phyloP scores from a whole-genome alignment of 2,888 invertebrate species.

The Harpalus rubripes region DNA sequence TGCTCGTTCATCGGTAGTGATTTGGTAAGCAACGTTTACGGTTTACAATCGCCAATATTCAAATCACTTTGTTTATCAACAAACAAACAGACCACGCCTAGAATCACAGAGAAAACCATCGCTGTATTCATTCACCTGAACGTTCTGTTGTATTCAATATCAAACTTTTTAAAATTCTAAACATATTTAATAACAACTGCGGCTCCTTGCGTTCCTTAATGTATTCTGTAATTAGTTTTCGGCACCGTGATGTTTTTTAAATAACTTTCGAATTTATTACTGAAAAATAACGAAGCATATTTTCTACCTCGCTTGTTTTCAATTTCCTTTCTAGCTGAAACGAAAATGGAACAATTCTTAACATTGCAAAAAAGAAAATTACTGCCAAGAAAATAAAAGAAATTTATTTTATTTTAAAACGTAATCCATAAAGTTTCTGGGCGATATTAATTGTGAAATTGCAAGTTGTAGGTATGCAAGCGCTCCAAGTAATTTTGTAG shows the following conservation, averaged over 20 bases:
- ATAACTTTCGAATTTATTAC: conserved; percentile 58
- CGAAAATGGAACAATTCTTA: conserved; percentile 27
- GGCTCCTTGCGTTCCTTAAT: conserved; percentile 55
- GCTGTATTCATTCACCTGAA: conserved; percentile 29
- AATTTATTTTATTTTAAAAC: conserved; percentile 10
- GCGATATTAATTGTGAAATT: neutral
- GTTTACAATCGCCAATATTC: conserved; percentile 19
- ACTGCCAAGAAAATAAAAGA: neutral
- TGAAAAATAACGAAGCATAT: conserved; percentile 58
- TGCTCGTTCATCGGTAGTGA: conserved; percentile 38
- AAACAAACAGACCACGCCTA: conserved; percentile 13
- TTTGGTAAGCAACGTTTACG: conserved; percentile 23
- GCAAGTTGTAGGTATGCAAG: neutral
- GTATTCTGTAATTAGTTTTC: conserved; percentile 63
- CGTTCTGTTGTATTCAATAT: conserved; percentile 53
- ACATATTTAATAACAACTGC: conserved; percentile 59
- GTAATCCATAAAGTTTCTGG: neutral
- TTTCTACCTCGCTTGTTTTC: conserved; percentile 60
- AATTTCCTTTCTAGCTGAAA: conserved; percentile 49
- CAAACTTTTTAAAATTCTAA: conserved; percentile 64
- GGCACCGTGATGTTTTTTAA: conserved; percentile 54
- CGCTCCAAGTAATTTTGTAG: neutral
- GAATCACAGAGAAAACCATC: conserved; percentile 14
- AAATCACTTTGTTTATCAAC: conserved; percentile 52
- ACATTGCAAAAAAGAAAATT: conserved; percentile 4